Conservation (phyloP, 1,140 invertebrate genomes). For the Coelopa frigida region DNA sequence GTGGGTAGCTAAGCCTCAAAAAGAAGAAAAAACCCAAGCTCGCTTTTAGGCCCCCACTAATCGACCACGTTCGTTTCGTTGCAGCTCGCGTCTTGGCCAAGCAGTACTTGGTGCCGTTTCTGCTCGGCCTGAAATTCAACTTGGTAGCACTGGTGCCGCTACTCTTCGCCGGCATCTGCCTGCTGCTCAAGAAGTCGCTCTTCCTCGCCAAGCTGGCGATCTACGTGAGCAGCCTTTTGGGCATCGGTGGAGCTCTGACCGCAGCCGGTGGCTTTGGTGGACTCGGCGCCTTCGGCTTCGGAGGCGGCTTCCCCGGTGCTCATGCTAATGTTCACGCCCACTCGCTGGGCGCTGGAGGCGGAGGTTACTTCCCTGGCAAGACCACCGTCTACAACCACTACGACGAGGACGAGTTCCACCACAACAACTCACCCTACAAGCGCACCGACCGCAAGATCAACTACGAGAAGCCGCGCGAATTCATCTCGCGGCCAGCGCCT, state of each 20-base stretch:
- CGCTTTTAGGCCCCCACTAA: background rate
- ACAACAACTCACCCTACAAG: conserved; percentile 33
- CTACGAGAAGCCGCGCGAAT: conserved; percentile 26
- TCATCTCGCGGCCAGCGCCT: background rate
- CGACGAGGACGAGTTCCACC: conserved; percentile 26
- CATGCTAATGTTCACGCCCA: conserved; percentile 1
- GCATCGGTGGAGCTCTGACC: conserved; percentile 46
- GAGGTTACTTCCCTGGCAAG: conserved; percentile 30
- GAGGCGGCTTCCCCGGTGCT: conserved; percentile 11
- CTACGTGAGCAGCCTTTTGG: conserved; percentile 58
- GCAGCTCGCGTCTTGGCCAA: conserved; percentile 61
- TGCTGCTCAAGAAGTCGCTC: conserved; percentile 66
- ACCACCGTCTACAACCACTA: conserved; percentile 20
- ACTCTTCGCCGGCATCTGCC: conserved; percentile 58
- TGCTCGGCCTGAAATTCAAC: conserved; percentile 70
- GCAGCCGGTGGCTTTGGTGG: conserved; percentile 27
- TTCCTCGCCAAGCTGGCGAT: conserved; percentile 63
- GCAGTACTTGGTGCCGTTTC: conserved; percentile 61
- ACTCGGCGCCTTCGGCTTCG: conserved; percentile 17
- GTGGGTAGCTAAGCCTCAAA: conserved; percentile 25
- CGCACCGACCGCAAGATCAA: conserved; percentile 34
- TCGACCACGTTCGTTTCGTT: background rate
- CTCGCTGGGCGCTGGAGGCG: conserved; percentile 12
- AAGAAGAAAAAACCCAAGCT: background rate
- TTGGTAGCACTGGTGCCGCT: conserved; percentile 62